Evolutionary conservation across 2,888 invertebrate genomes (phyloP).

Genomic region (Tridacna gigas): DNA sequence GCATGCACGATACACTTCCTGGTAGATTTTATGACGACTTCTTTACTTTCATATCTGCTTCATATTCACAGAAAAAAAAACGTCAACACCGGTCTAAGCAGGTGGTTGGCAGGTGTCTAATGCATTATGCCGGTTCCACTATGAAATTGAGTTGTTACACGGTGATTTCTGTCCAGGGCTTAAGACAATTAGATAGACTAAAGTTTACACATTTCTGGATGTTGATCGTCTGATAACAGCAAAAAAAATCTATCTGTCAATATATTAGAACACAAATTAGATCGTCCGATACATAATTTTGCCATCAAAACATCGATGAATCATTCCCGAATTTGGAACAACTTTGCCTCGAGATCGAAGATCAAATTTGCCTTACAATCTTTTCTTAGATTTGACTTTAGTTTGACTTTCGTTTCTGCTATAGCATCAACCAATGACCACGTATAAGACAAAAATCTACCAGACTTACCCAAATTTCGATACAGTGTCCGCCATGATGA

Average conservation of each 20-base stretch:
- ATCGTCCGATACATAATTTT: not conserved
- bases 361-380: not conserved
- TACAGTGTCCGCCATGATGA: slow-evolving; percentile 73
- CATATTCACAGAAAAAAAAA: no score
- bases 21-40: no score
- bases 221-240: no score
- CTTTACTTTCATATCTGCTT: no score
- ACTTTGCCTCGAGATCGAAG: no score
- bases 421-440: not conserved
- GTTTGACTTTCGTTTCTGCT: not conserved
- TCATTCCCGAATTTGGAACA: not conserved
- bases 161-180: no score
- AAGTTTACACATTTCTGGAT: no score
- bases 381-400: not conserved
- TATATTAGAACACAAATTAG: not conserved
- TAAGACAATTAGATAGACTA: no score
- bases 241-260: no score
- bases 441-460: slow-evolving; percentile 17
- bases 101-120: slow-evolving; percentile 8
- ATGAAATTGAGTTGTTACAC: no score
- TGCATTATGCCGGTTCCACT: no score
- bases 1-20: no score
- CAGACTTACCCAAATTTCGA: slow-evolving; percentile 66
- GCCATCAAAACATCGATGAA: slow-evolving; percentile 21
- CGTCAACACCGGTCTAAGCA: not conserved